Conservation (phyloP, 2,888 invertebrate genomes). For the Brenthis daphne region DNA sequence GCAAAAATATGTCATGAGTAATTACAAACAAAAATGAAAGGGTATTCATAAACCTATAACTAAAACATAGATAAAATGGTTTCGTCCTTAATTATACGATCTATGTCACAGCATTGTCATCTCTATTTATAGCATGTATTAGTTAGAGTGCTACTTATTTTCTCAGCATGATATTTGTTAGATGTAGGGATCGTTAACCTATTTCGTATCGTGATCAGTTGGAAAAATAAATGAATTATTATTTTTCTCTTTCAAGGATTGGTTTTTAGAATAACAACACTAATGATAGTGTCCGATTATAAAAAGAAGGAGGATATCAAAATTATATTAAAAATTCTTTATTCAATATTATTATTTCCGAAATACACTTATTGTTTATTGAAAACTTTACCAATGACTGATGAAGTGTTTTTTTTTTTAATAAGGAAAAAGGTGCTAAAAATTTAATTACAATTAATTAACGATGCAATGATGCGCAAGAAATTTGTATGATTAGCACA, state of each 20-base stretch:
- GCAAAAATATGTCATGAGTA: too few species aligned
- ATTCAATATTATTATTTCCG: too few species aligned
- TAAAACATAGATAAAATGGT: slow-evolving; percentile 11
- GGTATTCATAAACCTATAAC: background rate
- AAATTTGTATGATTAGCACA: too few species aligned
- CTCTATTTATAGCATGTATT: slow-evolving; percentile 54
- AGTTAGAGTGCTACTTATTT: slow-evolving; percentile 47
- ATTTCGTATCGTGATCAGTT: slow-evolving; percentile 47
- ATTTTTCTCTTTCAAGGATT: background rate
- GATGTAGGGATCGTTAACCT: slow-evolving; percentile 69
- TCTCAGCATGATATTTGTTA: slow-evolving; percentile 62
- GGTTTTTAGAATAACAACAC: background rate
- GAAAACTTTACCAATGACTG: too few species aligned
- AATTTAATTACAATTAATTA: too few species aligned
- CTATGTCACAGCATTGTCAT: slow-evolving; percentile 47
- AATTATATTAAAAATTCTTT: too few species aligned
- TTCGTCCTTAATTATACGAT: slow-evolving; percentile 28
- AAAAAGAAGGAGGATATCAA: too few species aligned
- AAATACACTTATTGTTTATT: too few species aligned
- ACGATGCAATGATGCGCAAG: too few species aligned
- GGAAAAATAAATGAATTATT: slow-evolving; percentile 5
- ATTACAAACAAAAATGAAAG: background rate
- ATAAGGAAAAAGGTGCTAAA: too few species aligned
- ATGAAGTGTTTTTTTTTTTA: too few species aligned
- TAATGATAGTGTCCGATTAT: background rate